phyloP scores from a whole-genome alignment of 1,140 invertebrate species.

The Ephestia elutella region DNA sequence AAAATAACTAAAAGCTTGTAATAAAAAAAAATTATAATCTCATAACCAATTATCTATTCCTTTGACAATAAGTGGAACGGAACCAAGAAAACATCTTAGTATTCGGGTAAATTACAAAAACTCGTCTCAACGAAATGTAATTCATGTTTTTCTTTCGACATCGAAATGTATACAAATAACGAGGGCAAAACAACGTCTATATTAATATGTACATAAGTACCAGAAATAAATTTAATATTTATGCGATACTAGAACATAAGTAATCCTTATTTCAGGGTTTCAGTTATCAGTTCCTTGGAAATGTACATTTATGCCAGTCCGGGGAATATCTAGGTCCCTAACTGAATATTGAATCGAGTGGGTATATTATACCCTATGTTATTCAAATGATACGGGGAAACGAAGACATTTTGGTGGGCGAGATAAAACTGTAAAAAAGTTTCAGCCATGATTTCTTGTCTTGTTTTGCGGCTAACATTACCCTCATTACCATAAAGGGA shows the following conservation, averaged over 20 bases:
- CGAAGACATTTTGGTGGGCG: background rate
- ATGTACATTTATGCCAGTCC: background rate
- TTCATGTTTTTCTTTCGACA: background rate
- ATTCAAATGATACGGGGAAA: constrained; percentile 4
- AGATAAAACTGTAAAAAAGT: background rate
- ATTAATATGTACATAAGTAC: too few species aligned
- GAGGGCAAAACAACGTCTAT: too few species aligned
- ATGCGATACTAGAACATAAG: too few species aligned
- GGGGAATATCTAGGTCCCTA: background rate
- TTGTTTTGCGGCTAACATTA: constrained; percentile 14
- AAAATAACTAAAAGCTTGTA: too few species aligned
- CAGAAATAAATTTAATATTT: too few species aligned
- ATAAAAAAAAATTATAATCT: too few species aligned
- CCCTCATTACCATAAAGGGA: constrained; percentile 23
- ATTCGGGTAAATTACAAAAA: too few species aligned
- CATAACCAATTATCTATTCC: too few species aligned
- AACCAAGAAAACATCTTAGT: too few species aligned
- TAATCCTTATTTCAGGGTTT: too few species aligned
- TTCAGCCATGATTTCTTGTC: background rate
- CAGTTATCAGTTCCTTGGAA: too few species aligned
- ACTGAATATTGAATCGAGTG: constrained; percentile 10
- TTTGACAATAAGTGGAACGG: too few species aligned
- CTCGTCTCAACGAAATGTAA: background rate
- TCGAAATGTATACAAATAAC: background rate
- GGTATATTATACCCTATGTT: background rate